phyloP scores from a whole-genome alignment of 2,113 vertebrate species.

The Poeciliopsis retropinna region DNA sequence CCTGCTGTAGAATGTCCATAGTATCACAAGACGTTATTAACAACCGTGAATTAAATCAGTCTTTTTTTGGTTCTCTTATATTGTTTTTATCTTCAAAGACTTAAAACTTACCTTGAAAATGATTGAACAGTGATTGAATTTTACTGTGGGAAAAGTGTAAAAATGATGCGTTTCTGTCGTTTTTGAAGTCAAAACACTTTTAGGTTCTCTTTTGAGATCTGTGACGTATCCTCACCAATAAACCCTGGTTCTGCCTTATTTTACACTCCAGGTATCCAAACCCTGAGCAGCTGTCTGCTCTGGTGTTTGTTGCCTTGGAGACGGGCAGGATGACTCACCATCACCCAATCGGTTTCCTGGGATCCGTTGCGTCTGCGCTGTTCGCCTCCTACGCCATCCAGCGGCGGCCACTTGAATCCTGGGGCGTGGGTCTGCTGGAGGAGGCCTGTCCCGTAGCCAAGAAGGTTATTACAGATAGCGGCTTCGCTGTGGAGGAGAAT shows the following conservation, averaged over 20 bases:
- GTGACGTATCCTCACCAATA: too few species aligned
- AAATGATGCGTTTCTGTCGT: too few species aligned
- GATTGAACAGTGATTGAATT: too few species aligned
- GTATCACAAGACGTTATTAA: too few species aligned
- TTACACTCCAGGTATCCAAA: slow-evolving; percentile 75
- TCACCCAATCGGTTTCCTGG: slow-evolving; percentile 85
- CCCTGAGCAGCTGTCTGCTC: slow-evolving; percentile 74
- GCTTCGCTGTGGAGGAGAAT: slow-evolving; percentile 68
- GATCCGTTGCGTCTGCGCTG: slow-evolving; percentile 81
- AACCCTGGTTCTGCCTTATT: neutral
- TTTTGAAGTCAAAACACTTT: too few species aligned
- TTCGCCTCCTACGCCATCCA: slow-evolving; percentile 81
- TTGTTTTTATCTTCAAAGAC: too few species aligned
- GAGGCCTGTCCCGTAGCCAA: slow-evolving; percentile 81
- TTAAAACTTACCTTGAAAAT: too few species aligned
- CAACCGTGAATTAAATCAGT: too few species aligned
- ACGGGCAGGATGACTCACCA: slow-evolving; percentile 87
- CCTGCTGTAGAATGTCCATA: too few species aligned
- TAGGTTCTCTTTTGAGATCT: too few species aligned
- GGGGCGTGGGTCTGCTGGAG: slow-evolving; percentile 81
- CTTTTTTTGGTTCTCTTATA: too few species aligned
- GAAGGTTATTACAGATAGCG: slow-evolving; percentile 68
- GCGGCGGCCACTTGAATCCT: slow-evolving; percentile 77
- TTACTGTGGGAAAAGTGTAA: too few species aligned
- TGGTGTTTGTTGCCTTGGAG: slow-evolving; percentile 83